Evolutionary conservation across 2,888 invertebrate genomes (phyloP).

Genomic region (Parelbella ahira): DNA sequence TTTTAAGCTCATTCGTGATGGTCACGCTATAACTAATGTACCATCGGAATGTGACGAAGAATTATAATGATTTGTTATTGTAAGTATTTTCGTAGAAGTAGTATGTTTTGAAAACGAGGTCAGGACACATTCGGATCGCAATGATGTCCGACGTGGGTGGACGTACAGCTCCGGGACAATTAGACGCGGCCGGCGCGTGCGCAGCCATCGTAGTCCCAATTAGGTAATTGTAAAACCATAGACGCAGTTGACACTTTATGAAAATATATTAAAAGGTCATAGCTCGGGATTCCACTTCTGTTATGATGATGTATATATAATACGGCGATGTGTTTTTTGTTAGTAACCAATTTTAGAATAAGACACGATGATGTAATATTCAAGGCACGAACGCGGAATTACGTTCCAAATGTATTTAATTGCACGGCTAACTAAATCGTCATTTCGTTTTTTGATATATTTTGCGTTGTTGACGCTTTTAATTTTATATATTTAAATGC

Average conservation of each 20-base stretch:
- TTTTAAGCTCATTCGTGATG: no score
- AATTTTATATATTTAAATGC: no score
- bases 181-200: constrained; percentile 4
- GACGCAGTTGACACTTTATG: constrained; percentile 14
- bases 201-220: constrained; percentile 8
- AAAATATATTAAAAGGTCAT: constrained; percentile 12
- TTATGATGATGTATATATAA: neutral
- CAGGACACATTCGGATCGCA: constrained; percentile 1
- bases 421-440: no score
- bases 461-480: no score
- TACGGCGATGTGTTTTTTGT: constrained; percentile 2
- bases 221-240: constrained; percentile 23
- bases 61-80: constrained; percentile 2
- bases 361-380: constrained; percentile 12
- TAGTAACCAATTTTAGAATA: constrained; percentile 8
- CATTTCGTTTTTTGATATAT: no score
- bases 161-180: constrained; percentile 11
- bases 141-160: constrained; percentile 27
- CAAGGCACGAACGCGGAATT: neutral
- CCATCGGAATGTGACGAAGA: constrained; percentile 5
- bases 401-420: no score
- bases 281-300: neutral
- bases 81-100: no score
- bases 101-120: constrained; percentile 6
- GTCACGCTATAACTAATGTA: no score